Evolutionary conservation across 2,888 invertebrate genomes (phyloP).

Genomic region (Nomada ruficornis): DNA sequence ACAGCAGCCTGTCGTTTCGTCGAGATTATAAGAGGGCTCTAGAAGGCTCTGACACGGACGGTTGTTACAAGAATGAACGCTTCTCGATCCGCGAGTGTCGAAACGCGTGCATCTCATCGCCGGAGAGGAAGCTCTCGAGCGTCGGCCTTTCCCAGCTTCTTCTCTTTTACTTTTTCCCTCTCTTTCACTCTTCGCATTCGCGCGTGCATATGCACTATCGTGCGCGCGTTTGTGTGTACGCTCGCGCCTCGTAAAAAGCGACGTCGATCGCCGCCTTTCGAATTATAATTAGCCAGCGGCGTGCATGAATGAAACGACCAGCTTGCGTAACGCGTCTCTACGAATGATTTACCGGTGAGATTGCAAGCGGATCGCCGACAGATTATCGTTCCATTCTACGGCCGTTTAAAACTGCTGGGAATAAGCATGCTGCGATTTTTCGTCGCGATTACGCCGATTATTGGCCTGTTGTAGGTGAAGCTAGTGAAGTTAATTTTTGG

Average conservation of each 20-base stretch:
- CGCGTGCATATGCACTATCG: not conserved
- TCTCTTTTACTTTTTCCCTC: not conserved
- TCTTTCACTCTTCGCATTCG: not conserved
- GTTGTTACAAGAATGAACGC: constrained; percentile 26
- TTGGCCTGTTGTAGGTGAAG: not conserved
- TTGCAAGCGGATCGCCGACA: constrained; percentile 58
- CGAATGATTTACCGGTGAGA: constrained; percentile 63
- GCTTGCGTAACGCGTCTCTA: constrained; percentile 52
- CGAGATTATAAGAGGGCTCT: not conserved
- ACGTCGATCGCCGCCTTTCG: constrained; percentile 67
- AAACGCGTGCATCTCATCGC: constrained; percentile 39
- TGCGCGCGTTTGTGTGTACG: not conserved
- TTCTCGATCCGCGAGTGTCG: constrained; percentile 19
- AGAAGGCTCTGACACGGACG: not conserved
- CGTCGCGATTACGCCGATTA: constrained; percentile 34
- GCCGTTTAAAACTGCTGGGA: constrained; percentile 25
- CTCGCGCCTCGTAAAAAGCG: constrained; percentile 43
- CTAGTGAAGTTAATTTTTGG: not conserved
- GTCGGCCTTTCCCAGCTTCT: constrained; percentile 36
- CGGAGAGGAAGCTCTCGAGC: constrained; percentile 24
- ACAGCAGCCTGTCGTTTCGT: not conserved
- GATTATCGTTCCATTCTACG: constrained; percentile 55
- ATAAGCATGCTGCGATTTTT: constrained; percentile 28
- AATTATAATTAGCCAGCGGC: constrained; percentile 69
- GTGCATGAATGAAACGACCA: constrained; percentile 67